Percentiles rank a stretch among this genome's conserved stretches.
phyloP scores from a whole-genome alignment of 2,888 invertebrate genomes.

The Drosophila cracens region DNA sequence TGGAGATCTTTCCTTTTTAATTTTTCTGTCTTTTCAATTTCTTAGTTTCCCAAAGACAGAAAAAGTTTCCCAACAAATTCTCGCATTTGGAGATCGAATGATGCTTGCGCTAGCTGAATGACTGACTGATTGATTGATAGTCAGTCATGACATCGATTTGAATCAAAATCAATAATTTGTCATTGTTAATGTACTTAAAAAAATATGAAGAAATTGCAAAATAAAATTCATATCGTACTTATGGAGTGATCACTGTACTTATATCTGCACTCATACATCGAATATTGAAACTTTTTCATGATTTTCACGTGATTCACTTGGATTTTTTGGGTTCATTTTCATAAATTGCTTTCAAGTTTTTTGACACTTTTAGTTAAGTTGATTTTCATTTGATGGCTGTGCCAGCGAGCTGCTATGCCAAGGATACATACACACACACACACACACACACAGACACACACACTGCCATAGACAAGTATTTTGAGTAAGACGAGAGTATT shows the following conservation, averaged over 20 bases:
- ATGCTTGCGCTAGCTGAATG: not conserved
- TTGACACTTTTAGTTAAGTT: slow-evolving; percentile 64
- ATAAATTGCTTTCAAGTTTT: slow-evolving; percentile 72
- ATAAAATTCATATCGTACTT: not conserved
- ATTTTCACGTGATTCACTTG: slow-evolving; percentile 19
- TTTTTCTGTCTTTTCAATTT: not conserved
- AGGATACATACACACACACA: slow-evolving; percentile 12
- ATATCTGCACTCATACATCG: not conserved
- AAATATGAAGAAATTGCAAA: not conserved
- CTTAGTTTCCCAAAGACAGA: not conserved
- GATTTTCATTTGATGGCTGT: slow-evolving; percentile 57
- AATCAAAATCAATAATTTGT: not conserved
- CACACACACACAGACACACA: not conserved
- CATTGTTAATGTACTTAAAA: not conserved
- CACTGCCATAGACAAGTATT: not conserved
- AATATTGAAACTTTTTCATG: not conserved
- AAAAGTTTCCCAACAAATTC: not conserved
- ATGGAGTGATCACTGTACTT: not conserved
- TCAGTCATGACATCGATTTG: not conserved
- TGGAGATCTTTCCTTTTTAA: not conserved
- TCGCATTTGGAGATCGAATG: not conserved
- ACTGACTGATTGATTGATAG: not conserved
- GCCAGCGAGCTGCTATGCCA: slow-evolving; percentile 24
- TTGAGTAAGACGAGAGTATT: not conserved
- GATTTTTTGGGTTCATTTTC: slow-evolving; percentile 58